Conservation (phyloP, 1,140 invertebrate genomes). For the Rhopalosiphum maidis region DNA sequence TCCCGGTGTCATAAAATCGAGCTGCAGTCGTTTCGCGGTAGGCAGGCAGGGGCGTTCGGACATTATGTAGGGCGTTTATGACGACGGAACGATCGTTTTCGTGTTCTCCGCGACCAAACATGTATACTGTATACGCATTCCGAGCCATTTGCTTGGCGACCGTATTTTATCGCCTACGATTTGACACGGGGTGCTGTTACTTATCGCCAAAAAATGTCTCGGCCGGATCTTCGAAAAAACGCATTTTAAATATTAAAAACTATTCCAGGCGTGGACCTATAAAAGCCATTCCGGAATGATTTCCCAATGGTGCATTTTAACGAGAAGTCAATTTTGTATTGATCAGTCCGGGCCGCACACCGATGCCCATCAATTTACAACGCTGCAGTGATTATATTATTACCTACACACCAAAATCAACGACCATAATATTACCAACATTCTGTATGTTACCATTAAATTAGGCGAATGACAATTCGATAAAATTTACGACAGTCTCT, state of each 20-base stretch:
- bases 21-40: not conserved
- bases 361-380: not conserved
- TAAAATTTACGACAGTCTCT: not conserved
- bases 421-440: not conserved
- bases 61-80: conserved; percentile 49
- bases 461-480: not conserved
- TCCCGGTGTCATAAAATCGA: conserved; percentile 33
- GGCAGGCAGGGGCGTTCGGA: not conserved
- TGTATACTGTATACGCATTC: conserved; percentile 2
- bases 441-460: not conserved
- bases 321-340: conserved; percentile 4
- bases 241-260: conserved; percentile 38
- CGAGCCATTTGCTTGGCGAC: conserved; percentile 29
- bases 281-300: not conserved
- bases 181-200: not conserved
- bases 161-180: conserved; percentile 40
- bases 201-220: conserved; percentile 3
- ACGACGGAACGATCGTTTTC: conserved; percentile 39
- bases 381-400: not conserved
- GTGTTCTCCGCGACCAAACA: not conserved
- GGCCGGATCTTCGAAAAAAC: not conserved
- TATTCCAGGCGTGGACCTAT: not conserved
- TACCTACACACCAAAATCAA: not conserved
- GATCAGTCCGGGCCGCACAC: not conserved
- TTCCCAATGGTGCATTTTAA: conserved; percentile 27